Base-by-base conservation (phyloP, 1,140 invertebrate genomes). In the Zophobas atratus region DNA sequence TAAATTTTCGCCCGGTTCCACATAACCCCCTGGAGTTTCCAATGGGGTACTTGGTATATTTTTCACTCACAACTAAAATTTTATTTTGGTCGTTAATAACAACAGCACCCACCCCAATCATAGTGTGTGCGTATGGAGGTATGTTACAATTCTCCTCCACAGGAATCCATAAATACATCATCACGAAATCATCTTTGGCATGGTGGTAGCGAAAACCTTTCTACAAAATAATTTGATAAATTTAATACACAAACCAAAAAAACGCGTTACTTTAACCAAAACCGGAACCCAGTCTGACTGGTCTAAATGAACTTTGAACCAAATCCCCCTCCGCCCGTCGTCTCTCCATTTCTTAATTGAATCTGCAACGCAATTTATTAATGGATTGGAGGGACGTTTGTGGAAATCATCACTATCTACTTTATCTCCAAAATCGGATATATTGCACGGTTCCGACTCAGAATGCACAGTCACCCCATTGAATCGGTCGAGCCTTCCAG, bases 1-100 rank as follows among this genome's bases (percentile, higher is more conserved):
- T 48, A 97, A 88, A 84, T 96, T 91, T 90, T 98, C 96, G 78
- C 93, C 92, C 87, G 91, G 93, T 85, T 98, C 95, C 36, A 97
- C 93, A 88, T 95, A 95, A 72, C 96, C 97, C 76, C 97, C 96
- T 35, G 97, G 97, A 98, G 88, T 87, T 98, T 98, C 96, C 96
- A 98, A 88, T 83, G 86, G 53, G 73, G 75, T 5, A 67, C 83
- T 79, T 77, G 80, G 80, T 90, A 86, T 90, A 92, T 84, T 91
- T 93, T 84, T 97, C 96, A 77, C 92, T 91, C 8, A 97, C 91
- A 0, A 95, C 94, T 41, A 98, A 88, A 35, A 98, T 85, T 86
- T 97, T 90, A 46, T 92, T 87, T 2, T 90, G 86, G 0, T 92
- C 89, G 84, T 97, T 95, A 8, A 96, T 89, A 2, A 98, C 94